Evolutionary conservation across 2,113 vertebrate genomes (phyloP).

Genomic region (Cariama cristata): DNA sequence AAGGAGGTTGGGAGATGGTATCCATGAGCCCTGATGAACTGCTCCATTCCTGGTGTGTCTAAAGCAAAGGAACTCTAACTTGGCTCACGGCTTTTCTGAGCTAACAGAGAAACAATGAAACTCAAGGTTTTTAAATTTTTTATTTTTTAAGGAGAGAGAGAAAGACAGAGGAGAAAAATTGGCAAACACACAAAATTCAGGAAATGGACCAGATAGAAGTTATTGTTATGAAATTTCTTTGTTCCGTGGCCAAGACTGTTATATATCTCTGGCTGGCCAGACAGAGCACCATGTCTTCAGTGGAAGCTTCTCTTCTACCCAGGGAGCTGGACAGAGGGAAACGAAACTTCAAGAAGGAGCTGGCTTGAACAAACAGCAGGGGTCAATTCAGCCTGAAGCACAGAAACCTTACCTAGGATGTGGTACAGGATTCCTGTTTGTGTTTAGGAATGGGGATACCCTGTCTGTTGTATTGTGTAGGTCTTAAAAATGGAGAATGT

Average conservation of each 20-base stretch:
- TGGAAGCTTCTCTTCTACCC: background rate
- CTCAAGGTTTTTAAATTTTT: background rate
- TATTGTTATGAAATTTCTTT: conserved; percentile 50
- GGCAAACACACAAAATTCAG: background rate
- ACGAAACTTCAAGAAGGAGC: background rate
- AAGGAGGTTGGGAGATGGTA: background rate
- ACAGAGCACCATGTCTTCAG: background rate
- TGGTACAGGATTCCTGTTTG: background rate
- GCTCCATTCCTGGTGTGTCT: background rate
- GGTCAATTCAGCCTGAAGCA: background rate
- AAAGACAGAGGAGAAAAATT: background rate
- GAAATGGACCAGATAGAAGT: background rate
- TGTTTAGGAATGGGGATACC: background rate
- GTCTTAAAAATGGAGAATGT: background rate
- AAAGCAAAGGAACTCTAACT: background rate
- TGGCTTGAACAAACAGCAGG: background rate
- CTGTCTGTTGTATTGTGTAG: background rate
- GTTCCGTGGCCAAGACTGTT: conserved; percentile 20
- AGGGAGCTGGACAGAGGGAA: background rate
- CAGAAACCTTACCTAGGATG: background rate
- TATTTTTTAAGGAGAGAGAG: background rate
- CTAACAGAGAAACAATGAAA: conserved; percentile 42
- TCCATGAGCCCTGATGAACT: fast-evolving
- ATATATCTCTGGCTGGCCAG: background rate
- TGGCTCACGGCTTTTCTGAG: conserved; percentile 7